A percentile compares a stretch with the other conserved stretches of the same genome.
Evolutionary conservation across 2,113 vertebrate species (phyloP).

Genomic region (Rhabdornis inornatus): DNA sequence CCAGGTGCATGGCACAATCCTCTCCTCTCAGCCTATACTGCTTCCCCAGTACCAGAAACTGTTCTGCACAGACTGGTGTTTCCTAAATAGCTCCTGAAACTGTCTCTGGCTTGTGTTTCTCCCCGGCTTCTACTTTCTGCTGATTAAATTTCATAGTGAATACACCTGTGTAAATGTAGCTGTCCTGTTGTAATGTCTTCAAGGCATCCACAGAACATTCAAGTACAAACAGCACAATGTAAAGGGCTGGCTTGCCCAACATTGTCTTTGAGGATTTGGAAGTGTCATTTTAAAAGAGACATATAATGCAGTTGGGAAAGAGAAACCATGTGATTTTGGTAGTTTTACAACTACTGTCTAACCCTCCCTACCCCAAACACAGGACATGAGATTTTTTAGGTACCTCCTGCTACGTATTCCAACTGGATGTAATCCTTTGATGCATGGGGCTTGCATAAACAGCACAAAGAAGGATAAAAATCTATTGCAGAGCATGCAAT

Average conservation of each 20-base stretch:
- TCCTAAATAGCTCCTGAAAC: neutral
- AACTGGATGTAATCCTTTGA: neutral
- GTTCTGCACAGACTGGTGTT: neutral
- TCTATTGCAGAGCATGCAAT: neutral
- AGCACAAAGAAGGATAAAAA: neutral
- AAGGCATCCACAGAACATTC: neutral
- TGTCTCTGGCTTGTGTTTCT: neutral
- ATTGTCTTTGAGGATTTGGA: neutral
- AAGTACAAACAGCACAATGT: neutral
- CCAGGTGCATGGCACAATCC: neutral
- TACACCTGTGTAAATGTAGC: neutral
- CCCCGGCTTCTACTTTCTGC: neutral
- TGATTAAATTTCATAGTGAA: neutral
- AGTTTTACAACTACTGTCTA: neutral
- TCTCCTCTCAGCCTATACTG: neutral
- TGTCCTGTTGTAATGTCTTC: neutral
- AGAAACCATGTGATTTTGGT: neutral
- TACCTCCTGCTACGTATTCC: neutral
- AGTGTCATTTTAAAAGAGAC: neutral
- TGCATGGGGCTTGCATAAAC: accelerated
- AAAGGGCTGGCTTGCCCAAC: neutral
- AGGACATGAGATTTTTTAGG: neutral
- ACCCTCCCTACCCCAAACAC: neutral
- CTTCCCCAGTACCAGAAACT: neutral
- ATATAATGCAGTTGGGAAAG: neutral